Conservation (phyloP, 1,140 invertebrate species). For the Theocolax elegans region DNA sequence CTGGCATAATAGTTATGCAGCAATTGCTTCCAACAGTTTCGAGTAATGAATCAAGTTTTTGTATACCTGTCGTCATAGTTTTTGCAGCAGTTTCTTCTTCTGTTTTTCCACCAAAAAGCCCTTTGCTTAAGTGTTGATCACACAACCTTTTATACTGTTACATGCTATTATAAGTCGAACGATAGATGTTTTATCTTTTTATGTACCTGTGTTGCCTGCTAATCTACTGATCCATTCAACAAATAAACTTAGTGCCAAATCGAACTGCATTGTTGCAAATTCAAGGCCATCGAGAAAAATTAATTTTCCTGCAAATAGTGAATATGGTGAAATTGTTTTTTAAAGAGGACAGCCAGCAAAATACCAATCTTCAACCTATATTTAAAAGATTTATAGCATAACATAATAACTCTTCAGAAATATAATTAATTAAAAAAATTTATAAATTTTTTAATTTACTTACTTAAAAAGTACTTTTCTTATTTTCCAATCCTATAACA, state of each 20-base stretch:
- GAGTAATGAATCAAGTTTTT: constrained; percentile 76
- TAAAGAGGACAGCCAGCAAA: constrained; percentile 75
- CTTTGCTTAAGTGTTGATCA: constrained; percentile 47
- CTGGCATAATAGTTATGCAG: constrained; percentile 87
- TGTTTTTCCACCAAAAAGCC: constrained; percentile 49
- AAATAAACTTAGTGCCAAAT: constrained; percentile 77
- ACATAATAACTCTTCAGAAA: no score
- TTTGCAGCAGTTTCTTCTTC: constrained; percentile 44
- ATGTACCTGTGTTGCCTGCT: constrained; percentile 71
- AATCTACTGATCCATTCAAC: constrained; percentile 83
- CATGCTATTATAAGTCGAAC: constrained; percentile 81
- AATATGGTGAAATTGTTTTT: constrained; percentile 61
- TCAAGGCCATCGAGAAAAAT: constrained; percentile 88
- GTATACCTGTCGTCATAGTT: constrained; percentile 71
- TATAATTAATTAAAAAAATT: no score
- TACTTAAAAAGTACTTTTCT: constrained; percentile 57
- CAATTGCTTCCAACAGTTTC: constrained; percentile 66
- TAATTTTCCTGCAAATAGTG: constrained; percentile 71
- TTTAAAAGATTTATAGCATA: no score
- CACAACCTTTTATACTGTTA: constrained; percentile 59
- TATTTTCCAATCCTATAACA: constrained; percentile 72
- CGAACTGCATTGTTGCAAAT: constrained; percentile 69
- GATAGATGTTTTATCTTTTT: constrained; percentile 75
- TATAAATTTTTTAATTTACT: no score
- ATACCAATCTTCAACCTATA: constrained; percentile 78